Percentiles rank a stretch among this genome's conserved stretches.
These are phyloP conservation scores for Dicaeum eximium DNA, from an alignment of 2,113 vertebrate species.

Conservation along the genomic window DNA sequence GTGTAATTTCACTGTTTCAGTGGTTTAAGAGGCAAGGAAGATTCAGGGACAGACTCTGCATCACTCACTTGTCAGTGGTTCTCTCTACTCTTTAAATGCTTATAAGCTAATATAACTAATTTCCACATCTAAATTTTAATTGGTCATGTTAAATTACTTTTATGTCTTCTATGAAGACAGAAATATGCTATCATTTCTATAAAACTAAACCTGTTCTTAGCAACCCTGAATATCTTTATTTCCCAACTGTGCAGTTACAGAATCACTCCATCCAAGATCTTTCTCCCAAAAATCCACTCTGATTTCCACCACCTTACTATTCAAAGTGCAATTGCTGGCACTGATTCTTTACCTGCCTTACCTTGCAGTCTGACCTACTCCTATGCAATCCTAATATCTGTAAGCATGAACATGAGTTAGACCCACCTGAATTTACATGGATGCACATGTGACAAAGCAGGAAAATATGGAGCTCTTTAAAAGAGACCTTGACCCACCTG, in stretches of 20 bases:
- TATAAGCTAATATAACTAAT: neutral
- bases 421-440: neutral
- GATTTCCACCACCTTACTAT: neutral
- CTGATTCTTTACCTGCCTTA: neutral
- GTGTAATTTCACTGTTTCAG: neutral
- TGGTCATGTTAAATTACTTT: neutral
- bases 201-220: neutral
- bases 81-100: neutral
- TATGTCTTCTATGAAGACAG: neutral
- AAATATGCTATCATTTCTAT: neutral
- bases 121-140: neutral
- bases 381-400: neutral
- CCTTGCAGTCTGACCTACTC: neutral
- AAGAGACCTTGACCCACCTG: neutral
- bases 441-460: fast-evolving
- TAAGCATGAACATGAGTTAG: neutral
- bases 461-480: neutral
- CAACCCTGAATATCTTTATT: neutral
- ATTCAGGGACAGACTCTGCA: neutral
- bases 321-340: neutral
- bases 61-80: neutral
- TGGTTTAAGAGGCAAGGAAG: neutral
- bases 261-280: neutral
- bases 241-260: neutral
- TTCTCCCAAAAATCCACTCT: neutral